Base-by-base conservation (phyloP, 2,113 vertebrate species). In the Grantiella picta region DNA sequence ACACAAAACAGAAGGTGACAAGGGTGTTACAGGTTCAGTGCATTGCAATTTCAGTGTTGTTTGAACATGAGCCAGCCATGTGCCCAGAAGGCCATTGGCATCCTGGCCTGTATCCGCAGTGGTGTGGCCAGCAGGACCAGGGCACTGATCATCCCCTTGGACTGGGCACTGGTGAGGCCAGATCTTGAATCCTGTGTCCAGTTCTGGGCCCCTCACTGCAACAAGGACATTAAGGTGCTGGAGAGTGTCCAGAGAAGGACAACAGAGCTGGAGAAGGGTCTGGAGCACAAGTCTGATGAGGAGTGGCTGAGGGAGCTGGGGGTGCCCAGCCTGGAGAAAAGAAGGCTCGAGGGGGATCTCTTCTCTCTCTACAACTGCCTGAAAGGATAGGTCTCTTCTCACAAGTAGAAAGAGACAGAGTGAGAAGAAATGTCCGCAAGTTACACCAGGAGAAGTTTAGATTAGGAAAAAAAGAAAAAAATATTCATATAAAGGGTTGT, bases 81-180 rank as follows among this genome's bases (percentile, higher is more conserved):
- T 49, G n/a, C 12, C 17, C 21, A 27, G 42, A 60, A 47, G 10
- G 4, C 10, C 24, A 31, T 4, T 1, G 25, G 2, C 29, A 49
- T 9, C 15, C 29, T 42, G 25, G 25, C 1, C 3, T 18, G 8
- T 35, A 13, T 13, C 14, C 2, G 14, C 35, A 42, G 9, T 7
- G 11, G 3, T 6, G 40, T 21, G 40, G 12, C 17, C 25, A 40
- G 14, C 25, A 54, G 63, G 25, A 61, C 4, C 21, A 31, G 15
- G 28, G 24, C 38, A 76, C 2, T 15, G 61, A 31, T 40, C 1
- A 1, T 17, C 3, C 13, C 15, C 4, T 40, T 54, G 47, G 22
- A 40, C 17, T 15, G 0, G 0, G n/a, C 47, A 23, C 54, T 23
- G 54, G 3, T 27, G 47, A 47, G 7, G 40, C 29, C 0, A 0